Conservation (phyloP, 2,797 vertebrate species). For the Loriculus beryllinus region DNA sequence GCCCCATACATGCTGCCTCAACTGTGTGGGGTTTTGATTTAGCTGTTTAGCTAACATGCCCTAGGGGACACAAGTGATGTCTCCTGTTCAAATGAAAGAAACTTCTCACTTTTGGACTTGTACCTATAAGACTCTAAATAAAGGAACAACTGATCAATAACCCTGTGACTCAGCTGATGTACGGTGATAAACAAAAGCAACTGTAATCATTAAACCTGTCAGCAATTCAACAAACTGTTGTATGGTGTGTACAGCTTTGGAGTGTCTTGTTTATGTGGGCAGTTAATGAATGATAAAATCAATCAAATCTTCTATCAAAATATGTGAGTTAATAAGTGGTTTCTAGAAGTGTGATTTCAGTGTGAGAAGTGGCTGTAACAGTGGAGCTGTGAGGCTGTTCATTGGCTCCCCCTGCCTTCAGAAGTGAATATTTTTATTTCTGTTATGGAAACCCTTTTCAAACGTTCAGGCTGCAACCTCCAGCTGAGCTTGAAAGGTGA, state of each 20-base stretch:
- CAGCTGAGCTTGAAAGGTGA: background rate
- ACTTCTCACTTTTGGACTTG: background rate
- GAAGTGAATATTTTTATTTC: background rate
- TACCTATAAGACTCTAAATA: background rate
- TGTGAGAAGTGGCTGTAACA: background rate
- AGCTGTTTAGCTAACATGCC: background rate
- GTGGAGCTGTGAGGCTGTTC: background rate
- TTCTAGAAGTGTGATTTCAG: background rate
- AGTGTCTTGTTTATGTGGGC: background rate
- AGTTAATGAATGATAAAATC: background rate
- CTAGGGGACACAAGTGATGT: background rate
- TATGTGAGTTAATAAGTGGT: background rate
- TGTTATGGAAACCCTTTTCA: background rate
- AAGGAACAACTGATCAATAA: background rate
- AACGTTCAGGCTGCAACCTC: background rate
- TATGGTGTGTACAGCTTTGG: background rate
- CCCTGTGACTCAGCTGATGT: background rate
- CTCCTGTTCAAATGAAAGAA: background rate
- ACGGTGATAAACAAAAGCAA: background rate
- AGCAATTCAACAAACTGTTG: background rate
- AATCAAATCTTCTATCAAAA: background rate
- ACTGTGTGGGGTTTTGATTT: background rate
- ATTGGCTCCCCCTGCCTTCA: background rate
- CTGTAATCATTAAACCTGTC: background rate
- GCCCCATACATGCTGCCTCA: fast-evolving